Conservation (phyloP, 1,140 invertebrate species). For the Eupeodes corollae region DNA sequence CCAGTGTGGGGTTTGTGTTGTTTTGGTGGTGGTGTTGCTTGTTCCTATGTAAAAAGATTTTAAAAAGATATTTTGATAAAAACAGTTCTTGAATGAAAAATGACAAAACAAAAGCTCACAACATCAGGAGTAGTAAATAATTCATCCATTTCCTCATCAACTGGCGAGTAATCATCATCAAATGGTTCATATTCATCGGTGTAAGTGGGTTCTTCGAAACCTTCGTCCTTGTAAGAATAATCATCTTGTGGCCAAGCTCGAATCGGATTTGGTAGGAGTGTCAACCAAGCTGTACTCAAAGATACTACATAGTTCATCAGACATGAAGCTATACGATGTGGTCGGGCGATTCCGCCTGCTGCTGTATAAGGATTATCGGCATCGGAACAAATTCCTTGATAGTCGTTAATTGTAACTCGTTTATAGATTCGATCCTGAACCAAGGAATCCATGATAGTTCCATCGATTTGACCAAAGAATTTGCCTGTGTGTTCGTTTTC, state of each 20-base stretch:
- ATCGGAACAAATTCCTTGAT: constrained; percentile 77
- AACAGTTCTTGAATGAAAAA: not conserved
- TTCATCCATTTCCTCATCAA: constrained; percentile 32
- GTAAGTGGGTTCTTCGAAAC: constrained; percentile 30
- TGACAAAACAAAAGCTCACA: constrained; percentile 8
- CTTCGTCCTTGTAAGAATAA: constrained; percentile 32
- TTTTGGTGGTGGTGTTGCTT: constrained; percentile 28
- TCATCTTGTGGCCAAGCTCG: constrained; percentile 34
- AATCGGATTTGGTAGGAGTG: constrained; percentile 22
- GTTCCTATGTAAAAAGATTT: constrained; percentile 17
- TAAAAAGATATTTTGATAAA: not conserved
- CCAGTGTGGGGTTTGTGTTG: constrained; percentile 36
- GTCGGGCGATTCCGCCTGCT: constrained; percentile 26
- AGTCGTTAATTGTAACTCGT: constrained; percentile 73
- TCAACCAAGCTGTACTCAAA: constrained; percentile 25
- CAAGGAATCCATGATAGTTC: constrained; percentile 87
- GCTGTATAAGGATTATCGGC: constrained; percentile 58
- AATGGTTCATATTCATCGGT: constrained; percentile 30
- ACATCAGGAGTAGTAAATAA: constrained; percentile 34
- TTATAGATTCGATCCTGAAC: constrained; percentile 83
- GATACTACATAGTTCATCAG: constrained; percentile 27
- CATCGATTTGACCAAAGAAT: constrained; percentile 88
- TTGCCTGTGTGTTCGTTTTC: constrained; percentile 67
- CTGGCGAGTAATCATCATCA: constrained; percentile 23
- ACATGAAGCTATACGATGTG: constrained; percentile 24